phyloP scores from a whole-genome alignment of 2,888 invertebrate genomes.

The Trilocha varians region DNA sequence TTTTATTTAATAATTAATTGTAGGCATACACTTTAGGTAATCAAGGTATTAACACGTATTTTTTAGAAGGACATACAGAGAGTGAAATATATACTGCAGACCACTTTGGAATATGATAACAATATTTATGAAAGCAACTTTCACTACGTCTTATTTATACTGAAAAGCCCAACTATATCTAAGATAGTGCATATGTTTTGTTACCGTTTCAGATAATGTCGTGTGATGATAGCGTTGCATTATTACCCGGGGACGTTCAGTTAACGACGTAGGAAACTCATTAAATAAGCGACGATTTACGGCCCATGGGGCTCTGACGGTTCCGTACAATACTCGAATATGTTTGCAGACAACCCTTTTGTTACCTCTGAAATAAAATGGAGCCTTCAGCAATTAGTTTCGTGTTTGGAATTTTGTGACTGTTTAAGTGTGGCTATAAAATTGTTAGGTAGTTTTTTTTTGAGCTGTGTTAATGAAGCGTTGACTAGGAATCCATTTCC shows the following conservation, averaged over 20 bases:
- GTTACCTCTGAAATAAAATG: background rate
- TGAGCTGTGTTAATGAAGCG: too few species aligned
- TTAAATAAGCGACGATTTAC: conserved; percentile 65
- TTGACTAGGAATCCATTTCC: too few species aligned
- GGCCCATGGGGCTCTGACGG: conserved; percentile 35
- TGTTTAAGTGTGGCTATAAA: background rate
- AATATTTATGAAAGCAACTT: too few species aligned
- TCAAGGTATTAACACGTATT: too few species aligned
- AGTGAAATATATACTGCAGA: too few species aligned
- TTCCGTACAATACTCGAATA: conserved; percentile 13
- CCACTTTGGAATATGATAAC: too few species aligned
- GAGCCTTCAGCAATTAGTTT: background rate
- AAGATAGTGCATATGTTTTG: conserved; percentile 37
- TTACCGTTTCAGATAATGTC: conserved; percentile 44
- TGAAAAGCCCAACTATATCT: background rate
- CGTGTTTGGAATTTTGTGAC: background rate
- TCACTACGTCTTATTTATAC: background rate
- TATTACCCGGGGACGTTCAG: conserved; percentile 49
- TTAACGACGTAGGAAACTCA: conserved; percentile 64
- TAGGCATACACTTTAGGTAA: too few species aligned
- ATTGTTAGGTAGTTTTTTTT: background rate
- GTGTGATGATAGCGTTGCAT: conserved; percentile 55
- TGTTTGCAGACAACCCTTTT: conserved; percentile 7
- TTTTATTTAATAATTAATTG: too few species aligned
- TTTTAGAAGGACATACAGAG: too few species aligned